Conservation (phyloP, 2,797 vertebrate species). For the Eulemur albifrons region DNA sequence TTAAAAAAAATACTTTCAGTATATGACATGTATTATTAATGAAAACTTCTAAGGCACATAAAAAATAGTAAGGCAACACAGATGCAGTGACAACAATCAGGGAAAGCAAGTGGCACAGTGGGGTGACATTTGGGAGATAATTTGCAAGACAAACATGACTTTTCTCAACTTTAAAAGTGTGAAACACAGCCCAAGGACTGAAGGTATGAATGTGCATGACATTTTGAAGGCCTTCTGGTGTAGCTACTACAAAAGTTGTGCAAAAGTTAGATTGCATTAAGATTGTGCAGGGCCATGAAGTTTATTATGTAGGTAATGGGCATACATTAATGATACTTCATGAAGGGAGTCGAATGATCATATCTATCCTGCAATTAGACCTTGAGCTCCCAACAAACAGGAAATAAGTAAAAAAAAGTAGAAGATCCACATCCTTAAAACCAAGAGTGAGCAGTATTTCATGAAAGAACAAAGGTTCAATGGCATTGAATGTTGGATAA, state of each 20-base stretch:
- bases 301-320: neutral
- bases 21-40: neutral
- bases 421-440: neutral
- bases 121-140: neutral
- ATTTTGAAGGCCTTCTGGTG: constrained; percentile 16
- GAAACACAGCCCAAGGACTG: neutral
- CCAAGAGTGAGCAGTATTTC: neutral
- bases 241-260: neutral
- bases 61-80: neutral
- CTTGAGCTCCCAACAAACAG: neutral
- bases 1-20: neutral
- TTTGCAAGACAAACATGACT: neutral
- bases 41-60: neutral
- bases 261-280: neutral
- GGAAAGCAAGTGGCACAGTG: neutral
- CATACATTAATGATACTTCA: neutral
- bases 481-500: neutral
- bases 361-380: neutral
- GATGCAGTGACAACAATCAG: neutral
- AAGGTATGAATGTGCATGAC: neutral
- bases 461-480: neutral
- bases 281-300: neutral
- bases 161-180: constrained; percentile 40
- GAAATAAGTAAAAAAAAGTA: neutral
- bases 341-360: neutral